Evolutionary conservation across 2,113 vertebrate genomes (phyloP).

Genomic region (Syngnathus typhle): DNA sequence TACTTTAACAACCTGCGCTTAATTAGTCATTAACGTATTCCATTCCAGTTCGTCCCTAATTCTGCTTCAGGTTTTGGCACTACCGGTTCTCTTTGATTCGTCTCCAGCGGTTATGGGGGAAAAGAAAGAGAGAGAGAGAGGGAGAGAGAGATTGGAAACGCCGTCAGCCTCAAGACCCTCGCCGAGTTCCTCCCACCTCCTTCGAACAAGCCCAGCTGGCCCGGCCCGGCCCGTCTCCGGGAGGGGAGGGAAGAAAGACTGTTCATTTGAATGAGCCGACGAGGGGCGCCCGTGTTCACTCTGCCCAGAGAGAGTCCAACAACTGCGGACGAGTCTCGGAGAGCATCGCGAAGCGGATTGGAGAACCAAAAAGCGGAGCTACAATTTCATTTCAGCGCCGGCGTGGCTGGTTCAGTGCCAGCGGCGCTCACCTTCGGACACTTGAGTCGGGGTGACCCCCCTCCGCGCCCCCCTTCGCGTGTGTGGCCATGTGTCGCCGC

Average conservation of each 20-base stretch:
- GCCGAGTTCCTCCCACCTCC: constrained; percentile 27
- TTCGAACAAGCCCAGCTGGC: constrained; percentile 8
- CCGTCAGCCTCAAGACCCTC: constrained; percentile 50
- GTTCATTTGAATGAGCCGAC: constrained; percentile 10
- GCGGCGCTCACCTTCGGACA: neutral
- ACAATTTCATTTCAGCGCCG: neutral
- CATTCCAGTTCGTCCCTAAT: constrained; percentile 59
- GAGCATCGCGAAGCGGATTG: neutral
- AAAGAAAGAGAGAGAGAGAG: too few relatives aligned
- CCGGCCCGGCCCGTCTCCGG: neutral
- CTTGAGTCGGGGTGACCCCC: neutral
- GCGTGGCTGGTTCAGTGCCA: neutral
- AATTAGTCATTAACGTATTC: constrained; percentile 63
- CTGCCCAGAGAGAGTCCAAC: neutral
- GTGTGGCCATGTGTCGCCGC: constrained; percentile 66
- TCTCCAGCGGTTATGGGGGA: constrained; percentile 50
- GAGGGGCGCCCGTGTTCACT: neutral
- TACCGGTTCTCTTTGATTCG: constrained; percentile 34
- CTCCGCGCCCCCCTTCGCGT: neutral
- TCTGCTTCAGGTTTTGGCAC: constrained; percentile 72
- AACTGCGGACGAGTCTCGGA: neutral
- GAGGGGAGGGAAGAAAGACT: neutral
- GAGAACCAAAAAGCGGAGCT: neutral
- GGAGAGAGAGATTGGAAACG: constrained; percentile 59
- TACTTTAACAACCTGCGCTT: neutral